Conservation (phyloP, 2,113 vertebrate species). For the Saccopteryx leptura region DNA sequence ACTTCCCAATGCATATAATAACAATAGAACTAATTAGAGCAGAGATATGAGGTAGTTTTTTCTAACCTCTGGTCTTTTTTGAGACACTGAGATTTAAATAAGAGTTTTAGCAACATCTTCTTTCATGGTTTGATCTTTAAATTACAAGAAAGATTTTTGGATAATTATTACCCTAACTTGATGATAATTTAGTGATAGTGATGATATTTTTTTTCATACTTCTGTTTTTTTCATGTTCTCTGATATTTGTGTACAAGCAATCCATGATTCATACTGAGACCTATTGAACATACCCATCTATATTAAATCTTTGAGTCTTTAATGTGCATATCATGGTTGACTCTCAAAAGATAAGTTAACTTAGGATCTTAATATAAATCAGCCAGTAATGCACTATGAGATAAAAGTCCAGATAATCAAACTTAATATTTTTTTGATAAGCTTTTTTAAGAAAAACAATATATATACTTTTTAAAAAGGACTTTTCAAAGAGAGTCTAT, state of each 20-base stretch:
- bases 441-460: slow-evolving; percentile 27
- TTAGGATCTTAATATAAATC: slow-evolving; percentile 42
- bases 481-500: background rate
- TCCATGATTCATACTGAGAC: slow-evolving; percentile 3
- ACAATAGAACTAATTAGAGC: slow-evolving; percentile 3
- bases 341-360: slow-evolving; percentile 40
- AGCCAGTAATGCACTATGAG: background rate
- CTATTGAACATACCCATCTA: background rate
- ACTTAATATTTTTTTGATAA: slow-evolving; percentile 1
- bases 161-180: slow-evolving; percentile 1
- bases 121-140: slow-evolving; percentile 26
- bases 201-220: background rate
- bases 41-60: background rate
- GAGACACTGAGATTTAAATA: background rate
- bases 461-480: background rate
- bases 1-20: background rate
- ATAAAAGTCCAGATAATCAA: slow-evolving; percentile 41
- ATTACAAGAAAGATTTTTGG: background rate
- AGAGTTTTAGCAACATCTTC: background rate
- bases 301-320: slow-evolving; percentile 21
- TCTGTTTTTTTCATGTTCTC: slow-evolving; percentile 1
- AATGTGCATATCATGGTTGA: slow-evolving; percentile 17
- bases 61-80: background rate
- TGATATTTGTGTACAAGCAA: slow-evolving; percentile 8
- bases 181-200: background rate